Evolutionary conservation across 1,140 invertebrate genomes (phyloP).

Genomic region (Lysiphlebus fabarum): DNA sequence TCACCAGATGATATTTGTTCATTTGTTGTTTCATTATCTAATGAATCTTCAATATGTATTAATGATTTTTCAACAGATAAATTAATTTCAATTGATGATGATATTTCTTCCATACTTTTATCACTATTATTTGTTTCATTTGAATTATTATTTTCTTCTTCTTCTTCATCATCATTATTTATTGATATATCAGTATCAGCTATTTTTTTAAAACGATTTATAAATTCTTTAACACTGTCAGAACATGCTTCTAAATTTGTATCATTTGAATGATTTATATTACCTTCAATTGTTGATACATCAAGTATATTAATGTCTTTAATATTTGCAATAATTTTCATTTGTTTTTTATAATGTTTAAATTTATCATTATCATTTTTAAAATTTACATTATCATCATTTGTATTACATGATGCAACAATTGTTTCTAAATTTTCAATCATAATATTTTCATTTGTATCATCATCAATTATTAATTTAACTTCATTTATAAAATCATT

Average conservation of each 20-base stretch:
- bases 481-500: slow-evolving; percentile 16
- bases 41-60: neutral
- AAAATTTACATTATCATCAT: neutral
- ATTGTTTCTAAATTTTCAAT: slow-evolving; percentile 7
- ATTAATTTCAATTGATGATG: neutral
- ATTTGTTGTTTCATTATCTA: neutral
- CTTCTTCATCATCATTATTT: no score
- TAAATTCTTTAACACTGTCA: slow-evolving; percentile 12
- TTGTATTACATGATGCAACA: slow-evolving; percentile 5
- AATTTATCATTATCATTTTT: slow-evolving; percentile 5
- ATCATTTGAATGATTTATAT: neutral
- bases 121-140: no score
- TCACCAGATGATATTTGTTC: slow-evolving; percentile 30
- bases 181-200: neutral
- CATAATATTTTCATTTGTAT: slow-evolving; percentile 2
- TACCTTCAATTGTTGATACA: neutral
- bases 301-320: neutral
- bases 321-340: slow-evolving; percentile 11
- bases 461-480: slow-evolving; percentile 5
- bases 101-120: neutral
- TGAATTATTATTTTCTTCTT: no score
- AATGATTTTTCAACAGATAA: neutral
- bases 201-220: slow-evolving; percentile 2
- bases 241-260: neutral
- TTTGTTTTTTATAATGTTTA: slow-evolving; percentile 13